phyloP scores from a whole-genome alignment of 1,140 invertebrate genomes.

The Pteromalus puparum region DNA sequence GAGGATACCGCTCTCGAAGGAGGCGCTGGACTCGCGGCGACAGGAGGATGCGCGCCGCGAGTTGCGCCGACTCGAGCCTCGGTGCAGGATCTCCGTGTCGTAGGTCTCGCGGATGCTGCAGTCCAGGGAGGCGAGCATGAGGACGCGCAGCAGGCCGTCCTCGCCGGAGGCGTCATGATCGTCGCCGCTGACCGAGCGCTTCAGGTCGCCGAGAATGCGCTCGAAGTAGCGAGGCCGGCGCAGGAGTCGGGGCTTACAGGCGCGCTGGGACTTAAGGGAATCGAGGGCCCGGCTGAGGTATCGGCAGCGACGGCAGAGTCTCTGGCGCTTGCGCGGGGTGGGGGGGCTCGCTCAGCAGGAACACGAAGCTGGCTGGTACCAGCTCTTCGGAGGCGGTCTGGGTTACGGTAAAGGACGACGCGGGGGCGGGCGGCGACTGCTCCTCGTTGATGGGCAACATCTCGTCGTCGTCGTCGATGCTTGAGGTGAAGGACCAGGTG shows the following conservation, averaged over 20 bases:
- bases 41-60: too few species aligned
- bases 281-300: slow-evolving; percentile 37
- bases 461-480: too few species aligned
- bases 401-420: slow-evolving; percentile 3
- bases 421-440: too few species aligned
- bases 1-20: too few species aligned
- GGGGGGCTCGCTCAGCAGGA: background rate
- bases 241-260: slow-evolving; percentile 16
- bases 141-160: slow-evolving; percentile 11
- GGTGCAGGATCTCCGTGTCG: slow-evolving; percentile 46
- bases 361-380: background rate
- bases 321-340: background rate
- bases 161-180: background rate
- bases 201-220: slow-evolving; percentile 5
- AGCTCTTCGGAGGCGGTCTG: background rate
- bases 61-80: slow-evolving; percentile 45
- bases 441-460: too few species aligned
- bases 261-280: background rate
- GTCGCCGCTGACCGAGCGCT: background rate
- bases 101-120: slow-evolving; percentile 41
- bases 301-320: slow-evolving; percentile 23
- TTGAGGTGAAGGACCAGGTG: too few species aligned
- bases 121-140: too few species aligned
- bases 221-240: too few species aligned
- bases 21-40: too few species aligned